These are phyloP conservation scores for Noctua pronuba DNA, from an alignment of 2,888 invertebrate genomes.

Conservation along the genomic window DNA sequence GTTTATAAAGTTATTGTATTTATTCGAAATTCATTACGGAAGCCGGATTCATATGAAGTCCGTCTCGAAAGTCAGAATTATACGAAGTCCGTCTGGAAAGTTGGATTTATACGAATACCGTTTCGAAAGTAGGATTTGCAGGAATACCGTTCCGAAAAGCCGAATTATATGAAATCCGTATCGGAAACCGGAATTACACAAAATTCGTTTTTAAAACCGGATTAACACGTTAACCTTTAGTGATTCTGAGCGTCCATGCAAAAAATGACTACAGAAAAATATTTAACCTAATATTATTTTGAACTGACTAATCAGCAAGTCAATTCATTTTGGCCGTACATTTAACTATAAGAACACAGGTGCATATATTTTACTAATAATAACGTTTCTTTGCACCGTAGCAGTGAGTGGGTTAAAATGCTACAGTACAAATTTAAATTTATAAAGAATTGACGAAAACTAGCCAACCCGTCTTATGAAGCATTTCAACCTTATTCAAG, in stretches of 20 bases:
- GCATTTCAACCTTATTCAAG: slow-evolving; percentile 62
- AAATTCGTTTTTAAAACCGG: slow-evolving; percentile 1
- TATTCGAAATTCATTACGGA: slow-evolving; percentile 8
- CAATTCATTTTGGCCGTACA: slow-evolving; percentile 78
- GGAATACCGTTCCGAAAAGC: slow-evolving; percentile 1
- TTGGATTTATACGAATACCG: slow-evolving; percentile 1
- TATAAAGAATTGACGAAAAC: slow-evolving; percentile 80
- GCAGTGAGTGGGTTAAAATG: slow-evolving; percentile 64
- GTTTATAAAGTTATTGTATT: slow-evolving; percentile 55
- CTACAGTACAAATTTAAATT: slow-evolving; percentile 75
- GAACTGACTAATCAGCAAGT: slow-evolving; percentile 72
- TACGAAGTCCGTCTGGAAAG: slow-evolving; percentile 12
- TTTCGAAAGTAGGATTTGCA: slow-evolving; percentile 5
- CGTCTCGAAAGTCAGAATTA: background rate
- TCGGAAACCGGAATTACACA: background rate
- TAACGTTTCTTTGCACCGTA: slow-evolving; percentile 62
- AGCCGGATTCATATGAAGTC: slow-evolving; percentile 3
- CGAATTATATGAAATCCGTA: slow-evolving; percentile 15
- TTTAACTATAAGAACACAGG: slow-evolving; percentile 73
- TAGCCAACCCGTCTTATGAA: slow-evolving; percentile 68
- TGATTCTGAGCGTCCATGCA: slow-evolving; percentile 61
- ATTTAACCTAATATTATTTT: slow-evolving; percentile 61
- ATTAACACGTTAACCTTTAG: slow-evolving; percentile 31
- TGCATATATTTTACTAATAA: slow-evolving; percentile 67
- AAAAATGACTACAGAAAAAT: slow-evolving; percentile 61